These are phyloP conservation scores for Ceratotherium simum DNA, from an alignment of 2,113 vertebrate species.

Conservation along the genomic window DNA sequence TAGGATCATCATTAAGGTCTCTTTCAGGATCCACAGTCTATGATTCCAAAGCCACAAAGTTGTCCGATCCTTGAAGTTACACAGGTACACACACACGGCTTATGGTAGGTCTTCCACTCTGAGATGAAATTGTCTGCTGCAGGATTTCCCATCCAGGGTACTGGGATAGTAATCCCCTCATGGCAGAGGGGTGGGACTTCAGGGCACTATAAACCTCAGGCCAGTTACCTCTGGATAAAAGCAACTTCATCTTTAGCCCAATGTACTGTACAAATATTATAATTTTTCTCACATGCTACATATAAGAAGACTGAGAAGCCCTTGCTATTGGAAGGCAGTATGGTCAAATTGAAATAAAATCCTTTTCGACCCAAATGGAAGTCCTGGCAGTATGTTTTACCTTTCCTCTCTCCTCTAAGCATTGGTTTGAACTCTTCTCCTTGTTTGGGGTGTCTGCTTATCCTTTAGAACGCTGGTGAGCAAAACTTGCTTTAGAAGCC, in stretches of 20 bases:
- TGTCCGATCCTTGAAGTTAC: background rate
- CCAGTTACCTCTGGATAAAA: background rate
- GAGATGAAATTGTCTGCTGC: background rate
- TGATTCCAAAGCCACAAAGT: background rate
- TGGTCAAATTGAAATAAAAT: background rate
- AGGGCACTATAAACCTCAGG: background rate
- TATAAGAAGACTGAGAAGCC: background rate
- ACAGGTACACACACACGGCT: background rate
- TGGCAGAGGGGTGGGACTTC: background rate
- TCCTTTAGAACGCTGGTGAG: background rate
- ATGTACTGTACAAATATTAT: background rate
- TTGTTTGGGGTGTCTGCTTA: background rate
- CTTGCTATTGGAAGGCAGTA: background rate
- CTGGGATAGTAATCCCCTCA: background rate
- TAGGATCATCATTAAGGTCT: background rate
- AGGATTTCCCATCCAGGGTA: background rate
- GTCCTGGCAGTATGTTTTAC: too few relatives aligned
- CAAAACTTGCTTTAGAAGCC: background rate
- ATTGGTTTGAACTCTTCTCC: background rate
- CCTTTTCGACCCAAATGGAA: background rate
- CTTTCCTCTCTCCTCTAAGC: background rate
- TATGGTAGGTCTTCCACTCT: background rate
- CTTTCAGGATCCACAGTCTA: background rate
- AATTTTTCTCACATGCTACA: background rate
- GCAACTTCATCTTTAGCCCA: background rate